A percentile compares a stretch with the other conserved stretches of the same genome.
Conservation (phyloP, 1,140 invertebrate species). For the Holotrichia oblita region DNA sequence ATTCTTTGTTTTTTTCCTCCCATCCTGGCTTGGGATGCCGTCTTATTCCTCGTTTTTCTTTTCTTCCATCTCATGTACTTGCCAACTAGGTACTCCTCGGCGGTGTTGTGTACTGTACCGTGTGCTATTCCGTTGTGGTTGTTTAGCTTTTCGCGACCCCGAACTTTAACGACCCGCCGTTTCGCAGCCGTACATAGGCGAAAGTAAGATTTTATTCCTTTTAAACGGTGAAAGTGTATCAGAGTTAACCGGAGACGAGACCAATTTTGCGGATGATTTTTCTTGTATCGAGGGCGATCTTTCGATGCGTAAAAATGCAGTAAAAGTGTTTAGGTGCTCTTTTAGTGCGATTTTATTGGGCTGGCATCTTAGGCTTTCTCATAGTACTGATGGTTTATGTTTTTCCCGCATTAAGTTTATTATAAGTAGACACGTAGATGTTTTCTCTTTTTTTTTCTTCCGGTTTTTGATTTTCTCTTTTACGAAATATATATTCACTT, state of each 20-base stretch:
- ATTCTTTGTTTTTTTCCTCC: background rate
- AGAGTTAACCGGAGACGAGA: constrained; percentile 33
- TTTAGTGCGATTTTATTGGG: background rate
- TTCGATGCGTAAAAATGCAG: background rate
- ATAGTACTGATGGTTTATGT: background rate
- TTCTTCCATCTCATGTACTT: background rate
- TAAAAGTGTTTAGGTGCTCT: background rate
- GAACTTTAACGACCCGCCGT: constrained; percentile 33
- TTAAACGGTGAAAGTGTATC: constrained; percentile 36
- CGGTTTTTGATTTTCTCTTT: background rate
- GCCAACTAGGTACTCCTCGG: background rate
- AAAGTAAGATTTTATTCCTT: constrained; percentile 35
- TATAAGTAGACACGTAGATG: background rate
- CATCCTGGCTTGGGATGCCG: background rate
- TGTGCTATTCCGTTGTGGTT: constrained; percentile 11
- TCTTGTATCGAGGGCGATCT: constrained; percentile 9
- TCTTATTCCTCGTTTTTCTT: background rate
- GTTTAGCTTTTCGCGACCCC: constrained; percentile 27
- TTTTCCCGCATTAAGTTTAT: background rate
- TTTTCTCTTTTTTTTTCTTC: background rate
- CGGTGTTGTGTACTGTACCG: background rate
- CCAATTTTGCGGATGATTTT: constrained; percentile 36
- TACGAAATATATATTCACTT: too few species aligned
- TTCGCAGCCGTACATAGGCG: constrained; percentile 24
- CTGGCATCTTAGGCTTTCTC: background rate